phyloP scores from a whole-genome alignment of 53 echinoderm and acorn worm species.

The Apostichopus leukothele region DNA sequence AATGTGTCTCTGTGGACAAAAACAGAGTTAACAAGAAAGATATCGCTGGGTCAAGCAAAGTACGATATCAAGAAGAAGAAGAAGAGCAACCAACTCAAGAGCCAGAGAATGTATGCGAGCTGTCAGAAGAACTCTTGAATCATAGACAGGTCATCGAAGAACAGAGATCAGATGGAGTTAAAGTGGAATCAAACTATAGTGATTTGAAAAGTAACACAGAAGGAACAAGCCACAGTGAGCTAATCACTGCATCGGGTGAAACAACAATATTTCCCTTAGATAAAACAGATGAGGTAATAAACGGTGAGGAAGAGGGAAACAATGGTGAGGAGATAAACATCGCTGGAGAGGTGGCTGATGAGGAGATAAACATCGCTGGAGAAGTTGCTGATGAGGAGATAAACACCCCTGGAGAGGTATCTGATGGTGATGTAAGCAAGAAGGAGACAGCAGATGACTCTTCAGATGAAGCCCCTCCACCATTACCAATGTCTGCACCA shows the following conservation, averaged over 20 bases:
- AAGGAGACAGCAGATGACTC: background rate
- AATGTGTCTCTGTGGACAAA: background rate
- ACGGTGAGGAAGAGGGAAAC: background rate
- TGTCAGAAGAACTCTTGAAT: too few relatives aligned
- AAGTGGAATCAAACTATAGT: too few relatives aligned
- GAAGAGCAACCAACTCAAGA: background rate
- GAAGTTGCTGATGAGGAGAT: background rate
- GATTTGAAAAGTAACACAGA: too few relatives aligned
- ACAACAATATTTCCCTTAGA: background rate
- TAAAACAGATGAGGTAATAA: background rate
- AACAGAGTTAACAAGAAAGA: background rate
- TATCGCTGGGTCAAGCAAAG: background rate
- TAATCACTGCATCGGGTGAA: too few relatives aligned
- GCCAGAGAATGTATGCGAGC: background rate
- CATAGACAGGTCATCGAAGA: too few relatives aligned
- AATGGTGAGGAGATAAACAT: background rate
- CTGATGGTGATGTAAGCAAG: background rate
- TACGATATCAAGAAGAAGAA: background rate
- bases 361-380: background rate
- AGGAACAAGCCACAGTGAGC: too few relatives aligned
- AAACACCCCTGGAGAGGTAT: background rate
- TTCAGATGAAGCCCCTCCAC: constrained; percentile 41
- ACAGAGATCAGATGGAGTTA: too few relatives aligned
- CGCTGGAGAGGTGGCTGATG: too few relatives aligned
- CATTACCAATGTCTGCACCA: constrained; percentile 55